A percentile compares a stretch with the other conserved stretches of the same genome.
Evolutionary conservation across 2,888 invertebrate species (phyloP).

Genomic region (Dysmachus trigonus): DNA sequence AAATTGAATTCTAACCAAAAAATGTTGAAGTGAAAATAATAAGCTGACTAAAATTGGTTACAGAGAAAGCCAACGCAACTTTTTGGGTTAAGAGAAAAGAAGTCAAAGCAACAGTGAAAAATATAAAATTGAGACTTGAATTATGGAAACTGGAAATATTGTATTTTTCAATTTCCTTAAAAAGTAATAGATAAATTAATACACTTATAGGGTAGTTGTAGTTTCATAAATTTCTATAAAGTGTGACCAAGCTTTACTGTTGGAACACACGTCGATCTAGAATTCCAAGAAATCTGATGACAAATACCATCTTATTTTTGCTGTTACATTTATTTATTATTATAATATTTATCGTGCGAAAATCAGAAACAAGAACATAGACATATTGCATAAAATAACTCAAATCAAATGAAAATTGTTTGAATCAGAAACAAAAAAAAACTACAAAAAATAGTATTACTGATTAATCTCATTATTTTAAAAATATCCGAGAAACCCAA

Average conservation of each 20-base stretch:
- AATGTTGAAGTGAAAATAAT: neutral
- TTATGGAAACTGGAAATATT: neutral
- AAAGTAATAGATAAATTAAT: neutral
- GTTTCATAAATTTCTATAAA: neutral
- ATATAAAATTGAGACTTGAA: neutral
- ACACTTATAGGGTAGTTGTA: neutral
- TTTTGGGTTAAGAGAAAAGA: neutral
- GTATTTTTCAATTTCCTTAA: neutral
- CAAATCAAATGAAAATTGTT: too few species aligned
- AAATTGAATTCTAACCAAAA: slow-evolving; percentile 25
- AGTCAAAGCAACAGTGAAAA: neutral
- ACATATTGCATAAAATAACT: too few species aligned
- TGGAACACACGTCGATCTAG: too few species aligned
- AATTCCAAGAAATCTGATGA: neutral
- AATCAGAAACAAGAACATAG: too few species aligned
- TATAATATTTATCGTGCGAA: too few species aligned
- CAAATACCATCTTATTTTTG: neutral
- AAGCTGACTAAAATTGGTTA: neutral
- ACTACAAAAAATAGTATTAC: too few species aligned
- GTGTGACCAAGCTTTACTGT: neutral
- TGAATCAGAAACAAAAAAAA: too few species aligned
- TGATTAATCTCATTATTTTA: too few species aligned
- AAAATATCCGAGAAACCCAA: too few species aligned
- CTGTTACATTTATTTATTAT: too few species aligned
- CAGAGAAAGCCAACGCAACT: neutral